Percentiles rank a stretch among this genome's conserved stretches.
These are phyloP conservation scores for Orthonychiurus folsomi DNA, from an alignment of 2,888 invertebrate genomes.

Conservation along the genomic window DNA sequence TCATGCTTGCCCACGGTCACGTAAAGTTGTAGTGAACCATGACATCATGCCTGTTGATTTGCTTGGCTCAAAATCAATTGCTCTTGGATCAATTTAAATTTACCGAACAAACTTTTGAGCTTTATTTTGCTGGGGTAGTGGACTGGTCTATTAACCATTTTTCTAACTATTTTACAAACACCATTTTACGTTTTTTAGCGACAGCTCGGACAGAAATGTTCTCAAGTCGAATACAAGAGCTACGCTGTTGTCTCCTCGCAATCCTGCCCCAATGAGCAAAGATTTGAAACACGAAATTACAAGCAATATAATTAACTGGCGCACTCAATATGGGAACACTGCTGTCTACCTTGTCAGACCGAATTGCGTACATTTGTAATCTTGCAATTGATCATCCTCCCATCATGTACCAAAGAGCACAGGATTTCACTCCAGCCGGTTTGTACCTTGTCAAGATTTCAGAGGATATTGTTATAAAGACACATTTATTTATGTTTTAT, in stretches of 20 bases:
- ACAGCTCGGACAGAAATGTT: neutral
- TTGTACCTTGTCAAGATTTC: neutral
- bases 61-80: no score
- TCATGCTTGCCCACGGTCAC: no score
- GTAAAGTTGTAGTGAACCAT: no score
- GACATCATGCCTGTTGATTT: no score
- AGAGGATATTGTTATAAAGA: neutral
- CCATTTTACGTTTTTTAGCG: neutral
- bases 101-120: no score
- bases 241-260: no score
- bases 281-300: neutral
- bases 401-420: slow-evolving; percentile 8
- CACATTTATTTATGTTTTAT: neutral
- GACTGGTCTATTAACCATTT: no score
- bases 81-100: no score
- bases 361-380: neutral
- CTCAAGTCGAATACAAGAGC: neutral
- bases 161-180: no score
- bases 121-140: no score
- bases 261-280: neutral
- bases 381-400: slow-evolving; percentile 6
- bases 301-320: neutral
- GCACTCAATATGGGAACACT: neutral
- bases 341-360: neutral
- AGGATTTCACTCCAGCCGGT: slow-evolving; percentile 11